Evolutionary conservation across 1,140 invertebrate genomes (phyloP).

Genomic region (Zaprionus taronus): DNA sequence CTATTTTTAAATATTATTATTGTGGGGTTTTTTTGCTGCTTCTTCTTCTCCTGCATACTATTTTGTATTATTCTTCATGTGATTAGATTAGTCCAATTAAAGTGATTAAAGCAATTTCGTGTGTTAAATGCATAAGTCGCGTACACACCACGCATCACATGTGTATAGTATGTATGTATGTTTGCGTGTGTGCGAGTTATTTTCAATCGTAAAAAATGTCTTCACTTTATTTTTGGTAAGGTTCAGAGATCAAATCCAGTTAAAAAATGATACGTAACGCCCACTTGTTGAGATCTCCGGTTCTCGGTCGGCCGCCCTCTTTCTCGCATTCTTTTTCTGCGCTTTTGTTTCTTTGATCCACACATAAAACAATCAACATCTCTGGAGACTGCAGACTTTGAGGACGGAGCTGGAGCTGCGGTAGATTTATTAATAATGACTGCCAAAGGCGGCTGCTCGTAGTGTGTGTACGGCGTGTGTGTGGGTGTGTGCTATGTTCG

Average conservation of each 20-base stretch:
- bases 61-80: conserved; percentile 32
- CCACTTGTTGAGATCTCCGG: conserved; percentile 18
- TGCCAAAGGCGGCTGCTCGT: no score
- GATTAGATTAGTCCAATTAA: conserved; percentile 71
- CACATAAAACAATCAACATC: conserved; percentile 49
- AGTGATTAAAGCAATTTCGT: conserved; percentile 44
- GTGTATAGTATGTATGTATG: not conserved
- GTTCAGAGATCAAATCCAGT: conserved; percentile 66
- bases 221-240: conserved; percentile 28
- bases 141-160: not conserved
- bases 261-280: conserved; percentile 35
- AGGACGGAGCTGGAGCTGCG: not conserved
- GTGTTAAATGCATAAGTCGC: not conserved
- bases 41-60: not conserved
- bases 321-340: conserved; percentile 19
- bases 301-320: not conserved
- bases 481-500: conserved; percentile 18
- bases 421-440: conserved; percentile 45
- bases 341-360: conserved; percentile 40
- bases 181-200: conserved; percentile 1
- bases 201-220: conserved; percentile 21
- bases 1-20: conserved; percentile 26
- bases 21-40: not conserved
- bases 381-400: conserved; percentile 2
- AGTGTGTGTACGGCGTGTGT: not conserved